phyloP scores from a whole-genome alignment of 2,797 vertebrate genomes.

The Spatula versicolor region DNA sequence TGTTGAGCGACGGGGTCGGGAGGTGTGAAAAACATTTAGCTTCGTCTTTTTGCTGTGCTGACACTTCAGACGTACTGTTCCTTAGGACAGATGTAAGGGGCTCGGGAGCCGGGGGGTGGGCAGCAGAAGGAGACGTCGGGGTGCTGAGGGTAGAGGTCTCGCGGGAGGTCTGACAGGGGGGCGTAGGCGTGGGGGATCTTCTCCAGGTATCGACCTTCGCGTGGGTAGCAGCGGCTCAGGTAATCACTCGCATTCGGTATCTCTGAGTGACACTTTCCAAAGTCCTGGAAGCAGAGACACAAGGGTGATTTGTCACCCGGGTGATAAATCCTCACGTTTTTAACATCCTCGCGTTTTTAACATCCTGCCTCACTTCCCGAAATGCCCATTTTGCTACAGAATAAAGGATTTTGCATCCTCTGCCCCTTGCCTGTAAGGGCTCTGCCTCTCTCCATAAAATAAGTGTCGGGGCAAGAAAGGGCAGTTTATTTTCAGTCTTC shows the following conservation, averaged over 20 bases:
- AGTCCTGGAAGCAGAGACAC: slow-evolving; percentile 81
- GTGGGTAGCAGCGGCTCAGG: slow-evolving; percentile 82
- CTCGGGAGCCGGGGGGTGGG: slow-evolving; percentile 79
- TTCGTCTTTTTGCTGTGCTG: neutral
- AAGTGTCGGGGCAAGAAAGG: neutral
- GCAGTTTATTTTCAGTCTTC: neutral
- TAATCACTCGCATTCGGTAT: slow-evolving; percentile 84
- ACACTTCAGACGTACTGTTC: slow-evolving; percentile 85
- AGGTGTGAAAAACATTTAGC: neutral
- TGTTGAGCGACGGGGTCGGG: neutral
- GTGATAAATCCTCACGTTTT: neutral
- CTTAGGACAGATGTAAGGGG: slow-evolving; percentile 82
- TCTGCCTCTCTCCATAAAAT: neutral
- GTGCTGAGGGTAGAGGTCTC: slow-evolving; percentile 82
- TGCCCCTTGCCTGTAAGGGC: neutral
- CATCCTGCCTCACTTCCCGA: neutral
- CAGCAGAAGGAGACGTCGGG: slow-evolving; percentile 77
- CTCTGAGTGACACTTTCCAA: slow-evolving; percentile 84
- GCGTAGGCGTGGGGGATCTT: slow-evolving; percentile 78
- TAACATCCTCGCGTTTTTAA: neutral
- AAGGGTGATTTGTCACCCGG: neutral
- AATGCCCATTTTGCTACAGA: neutral
- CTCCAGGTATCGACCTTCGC: slow-evolving; percentile 79
- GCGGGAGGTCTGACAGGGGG: slow-evolving; percentile 82
- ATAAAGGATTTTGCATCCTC: neutral